A percentile compares a stretch with the other conserved stretches of the same genome.
These are phyloP conservation scores for Gasterosteus aculeatus DNA, from an alignment of 2,113 vertebrate species.

Conservation along the genomic window DNA sequence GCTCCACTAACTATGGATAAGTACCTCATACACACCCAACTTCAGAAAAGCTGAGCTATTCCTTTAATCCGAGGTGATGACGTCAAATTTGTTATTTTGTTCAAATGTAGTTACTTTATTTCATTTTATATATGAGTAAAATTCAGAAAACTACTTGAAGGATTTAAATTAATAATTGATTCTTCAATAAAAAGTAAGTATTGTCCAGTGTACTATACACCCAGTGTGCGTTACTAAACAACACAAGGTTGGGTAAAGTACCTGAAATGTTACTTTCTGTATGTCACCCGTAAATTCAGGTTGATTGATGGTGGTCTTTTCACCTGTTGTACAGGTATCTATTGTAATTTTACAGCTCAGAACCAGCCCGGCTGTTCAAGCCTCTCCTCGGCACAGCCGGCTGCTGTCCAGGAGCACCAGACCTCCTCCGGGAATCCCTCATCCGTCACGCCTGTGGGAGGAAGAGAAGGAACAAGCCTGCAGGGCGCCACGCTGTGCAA, in stretches of 20 bases:
- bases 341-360: constrained; percentile 24
- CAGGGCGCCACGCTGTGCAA: background rate
- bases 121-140: too few species aligned
- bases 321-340: constrained; percentile 21
- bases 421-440: background rate
- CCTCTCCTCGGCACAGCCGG: background rate
- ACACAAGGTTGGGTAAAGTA: background rate
- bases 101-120: background rate
- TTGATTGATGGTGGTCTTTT: constrained; percentile 10
- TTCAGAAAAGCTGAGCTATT: too few species aligned
- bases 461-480: background rate
- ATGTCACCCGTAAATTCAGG: background rate
- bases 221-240: background rate
- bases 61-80: background rate
- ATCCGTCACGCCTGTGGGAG: background rate
- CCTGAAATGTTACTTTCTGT: background rate
- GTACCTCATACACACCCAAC: background rate
- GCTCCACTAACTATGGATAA: background rate
- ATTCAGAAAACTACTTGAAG: too few species aligned
- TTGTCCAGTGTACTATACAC: background rate
- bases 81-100: background rate
- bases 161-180: background rate
- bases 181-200: background rate
- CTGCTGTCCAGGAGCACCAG: constrained; percentile 13
- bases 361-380: constrained; percentile 20